Conservation (phyloP, 2,888 invertebrate genomes). For the Habroteleia sp. region DNA sequence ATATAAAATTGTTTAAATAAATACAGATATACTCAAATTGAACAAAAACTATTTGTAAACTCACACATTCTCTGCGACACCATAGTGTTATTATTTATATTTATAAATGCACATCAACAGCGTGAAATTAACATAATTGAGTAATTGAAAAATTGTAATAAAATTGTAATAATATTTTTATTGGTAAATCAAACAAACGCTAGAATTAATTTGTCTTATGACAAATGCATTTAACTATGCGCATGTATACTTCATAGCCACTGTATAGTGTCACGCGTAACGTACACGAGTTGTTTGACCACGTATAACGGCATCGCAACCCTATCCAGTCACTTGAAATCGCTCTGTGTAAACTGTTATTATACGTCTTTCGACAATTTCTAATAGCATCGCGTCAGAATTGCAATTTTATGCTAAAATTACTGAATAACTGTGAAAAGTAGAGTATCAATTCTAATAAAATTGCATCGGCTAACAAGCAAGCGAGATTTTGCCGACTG, state of each 20-base stretch:
- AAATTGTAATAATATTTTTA: constrained; percentile 11
- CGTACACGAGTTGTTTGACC: constrained; percentile 48
- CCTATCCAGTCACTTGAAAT: constrained; percentile 35
- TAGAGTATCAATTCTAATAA: too few relatives aligned
- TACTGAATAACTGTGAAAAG: too few relatives aligned
- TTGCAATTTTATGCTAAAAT: too few relatives aligned
- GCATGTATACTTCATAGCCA: constrained; percentile 21
- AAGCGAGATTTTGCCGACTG: too few relatives aligned
- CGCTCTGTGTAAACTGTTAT: constrained; percentile 12
- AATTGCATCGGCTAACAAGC: too few relatives aligned
- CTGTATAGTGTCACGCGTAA: constrained; percentile 53
- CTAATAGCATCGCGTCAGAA: too few relatives aligned
- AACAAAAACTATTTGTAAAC: too few relatives aligned
- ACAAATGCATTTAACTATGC: constrained; percentile 47
- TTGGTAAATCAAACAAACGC: constrained; percentile 25
- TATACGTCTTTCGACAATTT: constrained; percentile 21
- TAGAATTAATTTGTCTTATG: constrained; percentile 46
- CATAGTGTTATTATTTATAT: not conserved
- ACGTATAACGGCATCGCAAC: constrained; percentile 54
- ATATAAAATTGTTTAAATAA: too few relatives aligned
- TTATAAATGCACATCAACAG: too few relatives aligned
- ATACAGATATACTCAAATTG: too few relatives aligned
- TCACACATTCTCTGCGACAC: not conserved
- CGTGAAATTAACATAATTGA: constrained; percentile 9
- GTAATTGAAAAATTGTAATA: constrained; percentile 16